Conservation (phyloP, 2,888 invertebrate genomes). For the Noctua fimbriata region DNA sequence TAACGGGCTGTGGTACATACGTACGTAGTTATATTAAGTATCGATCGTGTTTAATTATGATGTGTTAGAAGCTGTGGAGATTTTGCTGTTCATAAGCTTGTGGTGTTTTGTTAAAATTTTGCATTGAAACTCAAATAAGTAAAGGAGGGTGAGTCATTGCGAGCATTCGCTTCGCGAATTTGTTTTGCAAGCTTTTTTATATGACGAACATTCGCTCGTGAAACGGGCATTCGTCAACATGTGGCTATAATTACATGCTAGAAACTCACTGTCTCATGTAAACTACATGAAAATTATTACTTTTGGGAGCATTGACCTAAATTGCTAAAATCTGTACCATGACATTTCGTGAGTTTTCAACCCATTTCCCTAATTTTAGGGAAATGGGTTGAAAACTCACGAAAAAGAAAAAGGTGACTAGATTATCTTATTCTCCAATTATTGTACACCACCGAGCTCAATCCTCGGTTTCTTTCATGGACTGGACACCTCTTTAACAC, state of each 20-base stretch:
- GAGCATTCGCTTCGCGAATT: not conserved
- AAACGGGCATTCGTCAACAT: not conserved
- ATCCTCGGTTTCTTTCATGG: not conserved
- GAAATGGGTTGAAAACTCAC: too few relatives aligned
- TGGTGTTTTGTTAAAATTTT: constrained; percentile 10
- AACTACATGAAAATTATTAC: too few relatives aligned
- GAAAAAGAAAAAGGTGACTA: too few relatives aligned
- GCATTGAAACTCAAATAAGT: not conserved
- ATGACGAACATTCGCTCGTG: not conserved
- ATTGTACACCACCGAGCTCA: not conserved
- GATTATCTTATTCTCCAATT: not conserved
- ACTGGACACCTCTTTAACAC: too few relatives aligned
- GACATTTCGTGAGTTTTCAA: not conserved
- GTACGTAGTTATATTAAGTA: constrained; percentile 42
- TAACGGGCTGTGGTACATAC: constrained; percentile 54
- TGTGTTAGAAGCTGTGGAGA: constrained; percentile 13
- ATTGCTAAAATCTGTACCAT: not conserved
- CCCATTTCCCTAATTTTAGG: not conserved
- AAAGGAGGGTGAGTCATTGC: too few relatives aligned
- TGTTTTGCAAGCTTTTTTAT: not conserved
- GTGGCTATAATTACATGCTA: not conserved
- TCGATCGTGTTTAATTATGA: constrained; percentile 48
- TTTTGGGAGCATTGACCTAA: too few relatives aligned
- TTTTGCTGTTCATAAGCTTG: constrained; percentile 4
- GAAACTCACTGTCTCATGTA: not conserved